phyloP scores from a whole-genome alignment of 2,888 invertebrate species.

The Amblyjoppa proteus region DNA sequence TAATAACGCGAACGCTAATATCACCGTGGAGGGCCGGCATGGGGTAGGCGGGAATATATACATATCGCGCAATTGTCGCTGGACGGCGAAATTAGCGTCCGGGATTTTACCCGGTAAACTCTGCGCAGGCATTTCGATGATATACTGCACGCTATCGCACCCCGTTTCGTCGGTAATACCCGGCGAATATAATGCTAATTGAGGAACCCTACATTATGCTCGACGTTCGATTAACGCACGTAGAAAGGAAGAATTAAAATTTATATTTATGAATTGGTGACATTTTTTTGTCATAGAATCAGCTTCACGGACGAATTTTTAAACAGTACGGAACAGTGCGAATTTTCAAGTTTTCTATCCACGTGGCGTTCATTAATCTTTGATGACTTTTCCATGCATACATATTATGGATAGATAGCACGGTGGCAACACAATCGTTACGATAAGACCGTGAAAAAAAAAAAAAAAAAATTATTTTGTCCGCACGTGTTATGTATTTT shows the following conservation, averaged over 20 bases:
- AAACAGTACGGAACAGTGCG: not conserved
- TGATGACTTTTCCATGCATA: no score
- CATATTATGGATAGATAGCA: no score
- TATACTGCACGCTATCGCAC: slow-evolving; percentile 25
- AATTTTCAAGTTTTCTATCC: not conserved
- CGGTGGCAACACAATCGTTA: no score
- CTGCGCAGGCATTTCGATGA: slow-evolving; percentile 50
- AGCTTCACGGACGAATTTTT: not conserved
- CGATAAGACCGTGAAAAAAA: no score
- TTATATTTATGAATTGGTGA: not conserved
- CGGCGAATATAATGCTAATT: slow-evolving; percentile 61
- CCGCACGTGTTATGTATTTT: no score
- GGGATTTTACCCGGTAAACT: slow-evolving; percentile 56
- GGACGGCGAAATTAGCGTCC: slow-evolving; percentile 63
- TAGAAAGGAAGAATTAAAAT: not conserved
- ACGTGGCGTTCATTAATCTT: no score
- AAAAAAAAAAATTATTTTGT: no score
- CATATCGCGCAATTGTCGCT: slow-evolving; percentile 59
- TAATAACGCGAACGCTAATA: slow-evolving; percentile 68
- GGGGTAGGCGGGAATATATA: slow-evolving; percentile 42
- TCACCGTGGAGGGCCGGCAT: slow-evolving; percentile 54
- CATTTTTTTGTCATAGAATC: not conserved
- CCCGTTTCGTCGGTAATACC: slow-evolving; percentile 39
- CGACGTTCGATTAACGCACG: not conserved
- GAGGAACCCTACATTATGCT: slow-evolving; percentile 50